Evolutionary conservation across 2,797 vertebrate genomes (phyloP), one percentile per base, ranked within the genome.

Genomic region (Chelonia mydas): DNA sequence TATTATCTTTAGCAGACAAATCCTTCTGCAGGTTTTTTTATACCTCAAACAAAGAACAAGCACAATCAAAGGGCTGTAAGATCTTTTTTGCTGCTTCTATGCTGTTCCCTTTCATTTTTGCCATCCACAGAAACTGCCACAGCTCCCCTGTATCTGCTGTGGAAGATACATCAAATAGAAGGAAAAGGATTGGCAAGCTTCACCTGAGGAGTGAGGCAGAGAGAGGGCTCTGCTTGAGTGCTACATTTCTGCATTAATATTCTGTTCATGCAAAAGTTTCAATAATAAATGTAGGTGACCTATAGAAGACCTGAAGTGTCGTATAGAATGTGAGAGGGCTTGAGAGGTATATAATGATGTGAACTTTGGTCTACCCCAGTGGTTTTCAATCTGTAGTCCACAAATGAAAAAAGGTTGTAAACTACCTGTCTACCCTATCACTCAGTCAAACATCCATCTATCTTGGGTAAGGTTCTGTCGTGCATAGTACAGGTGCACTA

Each of bases 61-160:
- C n/a, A 51, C 77, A 96, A 97, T 94, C 96, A 97, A 97, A 98
- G 97, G 91, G 81, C 79, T 86, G 33, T 80, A 94, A 92, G 94
- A 96, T 94, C 57, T 86, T 92, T 86, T 81, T 65, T 28, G 0
- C 93, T 94, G 85, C 68, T 88, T 95, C 92, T 89, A 68, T 96
- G 59, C 93, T 81, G n/a, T 97, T 97, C 92, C 89, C 89, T 97
- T 98, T 98, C 97, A 97, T 94, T 97, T 82, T 87, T 97, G 93
- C 95, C 96, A 96, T 93, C 92, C 97, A 88, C 96, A 95, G 95
- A 96, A 97, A 94, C 92, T 94, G 61, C 87, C 3, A 6, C 1
- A 21, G 89, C 23, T 8, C 90, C 83, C 95, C 92, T 90, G 86
- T 93, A 41, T 85, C 94, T 97, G 95, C 88, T 83, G 89, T 90